Evolutionary conservation across 2,888 invertebrate genomes (phyloP), one percentile per base, ranked within the genome.

Genomic region (Drosophila yooni): DNA sequence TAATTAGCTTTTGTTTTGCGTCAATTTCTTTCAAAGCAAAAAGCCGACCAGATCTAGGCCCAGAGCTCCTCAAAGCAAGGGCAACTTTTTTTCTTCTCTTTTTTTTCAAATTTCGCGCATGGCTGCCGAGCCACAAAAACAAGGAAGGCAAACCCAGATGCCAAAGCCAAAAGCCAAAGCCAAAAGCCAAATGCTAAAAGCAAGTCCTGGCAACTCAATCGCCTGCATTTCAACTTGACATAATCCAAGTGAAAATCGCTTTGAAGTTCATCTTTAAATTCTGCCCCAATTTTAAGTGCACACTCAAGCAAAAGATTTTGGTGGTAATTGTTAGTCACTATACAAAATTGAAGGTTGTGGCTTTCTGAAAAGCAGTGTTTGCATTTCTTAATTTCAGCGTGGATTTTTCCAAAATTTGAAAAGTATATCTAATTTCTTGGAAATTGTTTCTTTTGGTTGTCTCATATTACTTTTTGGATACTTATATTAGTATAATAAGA

Each of bases 1-100:
- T 83, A 82, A 82, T 82, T 82, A 79, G 82, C 79, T 79, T 84
- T 81, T 76, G 74, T 85, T 64, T 68, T 51, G 70, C 62, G 66
- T 60, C 57, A 82, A 82, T 69, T 76, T 82, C 64, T 67, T 76
- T 70, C 38, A 54, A 76, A 67, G 54, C 38, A 48, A 50, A 64
- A 78, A 70, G 70, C 80, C 76, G 43, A 46, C 31, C 72, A 68
- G 76, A 81, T 78, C 81, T 76, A 68, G 57, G 67, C 76, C 46
- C 56, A 40, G 25, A 51, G 53, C 43, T 57, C 57, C 57, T 53
- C 34, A 64, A 48, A 68, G 73, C 71, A 62, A 53, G 36, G 54
- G 74, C 63, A 73, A 76, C 67, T 53, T 59, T 29, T 15, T 40
- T 13, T 43, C 27, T 10, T 10, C 11, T 60, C n/a, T 33, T 50